These are phyloP conservation scores for Gila robusta DNA, from an alignment of 2,797 vertebrate genomes.

Conservation along the genomic window DNA sequence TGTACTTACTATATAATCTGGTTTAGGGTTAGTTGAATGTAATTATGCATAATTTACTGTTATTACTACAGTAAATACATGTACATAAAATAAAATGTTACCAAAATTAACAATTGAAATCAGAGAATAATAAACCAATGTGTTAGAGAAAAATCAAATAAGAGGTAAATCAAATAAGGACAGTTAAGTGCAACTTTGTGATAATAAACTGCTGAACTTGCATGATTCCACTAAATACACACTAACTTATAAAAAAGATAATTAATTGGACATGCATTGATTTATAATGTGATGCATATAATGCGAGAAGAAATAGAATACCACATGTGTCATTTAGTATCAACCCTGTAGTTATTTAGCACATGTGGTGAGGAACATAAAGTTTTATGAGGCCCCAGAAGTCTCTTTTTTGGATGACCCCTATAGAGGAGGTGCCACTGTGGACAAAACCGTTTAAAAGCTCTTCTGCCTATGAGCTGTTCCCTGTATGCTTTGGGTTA, in stretches of 20 bases:
- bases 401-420: neutral
- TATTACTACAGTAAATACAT: too few relatives aligned
- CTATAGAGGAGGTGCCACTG: conserved; percentile 65
- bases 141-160: neutral
- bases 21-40: too few relatives aligned
- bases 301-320: neutral
- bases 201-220: neutral
- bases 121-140: neutral
- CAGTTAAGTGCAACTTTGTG: neutral
- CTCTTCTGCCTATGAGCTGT: conserved; percentile 57
- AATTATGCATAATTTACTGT: too few relatives aligned
- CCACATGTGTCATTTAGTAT: conserved; percentile 1
- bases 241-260: neutral
- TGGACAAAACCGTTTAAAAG: conserved; percentile 71
- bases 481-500: conserved; percentile 43
- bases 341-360: conserved; percentile 6
- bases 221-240: neutral
- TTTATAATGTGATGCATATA: neutral
- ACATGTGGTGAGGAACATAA: neutral
- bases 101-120: neutral
- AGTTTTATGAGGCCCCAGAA: conserved; percentile 31
- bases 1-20: too few relatives aligned
- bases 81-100: too few relatives aligned
- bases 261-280: neutral
- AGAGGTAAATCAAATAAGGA: neutral